Conservation (phyloP, 2,113 vertebrate genomes). For the Bettongia penicillata region DNA sequence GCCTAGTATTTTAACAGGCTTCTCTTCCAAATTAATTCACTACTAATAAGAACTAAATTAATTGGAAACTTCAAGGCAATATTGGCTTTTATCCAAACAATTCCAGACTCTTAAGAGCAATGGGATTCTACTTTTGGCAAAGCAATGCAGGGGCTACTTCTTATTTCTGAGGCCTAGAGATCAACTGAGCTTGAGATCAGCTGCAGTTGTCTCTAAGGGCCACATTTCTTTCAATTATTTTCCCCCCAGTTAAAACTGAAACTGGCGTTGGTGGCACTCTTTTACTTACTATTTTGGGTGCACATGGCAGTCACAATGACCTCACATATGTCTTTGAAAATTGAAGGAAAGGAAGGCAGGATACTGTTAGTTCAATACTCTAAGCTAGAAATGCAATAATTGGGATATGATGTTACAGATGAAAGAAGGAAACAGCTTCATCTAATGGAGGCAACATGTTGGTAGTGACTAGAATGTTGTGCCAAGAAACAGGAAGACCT, state of each 20-base stretch:
- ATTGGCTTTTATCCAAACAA: neutral
- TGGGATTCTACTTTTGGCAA: neutral
- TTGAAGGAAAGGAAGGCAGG: neutral
- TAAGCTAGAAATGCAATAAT: neutral
- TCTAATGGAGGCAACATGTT: neutral
- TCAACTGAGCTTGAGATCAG: neutral
- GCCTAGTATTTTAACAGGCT: neutral
- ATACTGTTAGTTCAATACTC: neutral
- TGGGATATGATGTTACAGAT: neutral
- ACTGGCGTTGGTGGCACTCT: neutral
- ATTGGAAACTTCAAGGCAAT: neutral
- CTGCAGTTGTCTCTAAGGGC: neutral
- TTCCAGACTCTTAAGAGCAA: neutral
- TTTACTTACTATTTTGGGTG: neutral
- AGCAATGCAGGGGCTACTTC: neutral
- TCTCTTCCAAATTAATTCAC: neutral
- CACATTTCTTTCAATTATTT: neutral
- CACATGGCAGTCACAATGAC: neutral
- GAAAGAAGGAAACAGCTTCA: neutral
- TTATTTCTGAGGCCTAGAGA: neutral
- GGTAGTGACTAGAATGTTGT: neutral
- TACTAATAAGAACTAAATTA: neutral
- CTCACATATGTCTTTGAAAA: neutral
- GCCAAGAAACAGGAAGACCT: neutral
- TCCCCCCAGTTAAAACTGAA: neutral